Conservation (phyloP, 1,140 invertebrate genomes). For the Proales similis region DNA sequence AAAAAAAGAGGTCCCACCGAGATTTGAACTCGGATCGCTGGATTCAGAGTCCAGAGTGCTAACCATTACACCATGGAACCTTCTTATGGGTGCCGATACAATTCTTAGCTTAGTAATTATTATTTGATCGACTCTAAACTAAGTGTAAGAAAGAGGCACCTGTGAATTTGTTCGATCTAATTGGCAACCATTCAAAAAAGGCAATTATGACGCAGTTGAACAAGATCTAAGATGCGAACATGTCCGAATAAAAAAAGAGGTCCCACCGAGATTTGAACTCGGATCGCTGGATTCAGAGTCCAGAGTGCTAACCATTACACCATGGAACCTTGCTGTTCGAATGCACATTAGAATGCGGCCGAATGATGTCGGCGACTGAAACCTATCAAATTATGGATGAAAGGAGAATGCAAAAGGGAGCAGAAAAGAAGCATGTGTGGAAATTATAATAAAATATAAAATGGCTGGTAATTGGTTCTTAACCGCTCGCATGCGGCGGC, state of each 20-base stretch:
- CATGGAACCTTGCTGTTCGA: not conserved
- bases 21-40: conserved; percentile 38
- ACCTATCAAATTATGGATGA: too few relatives aligned
- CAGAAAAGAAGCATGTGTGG: not conserved
- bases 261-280: conserved; percentile 37
- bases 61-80: conserved; percentile 39
- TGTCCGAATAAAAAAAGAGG: conserved; percentile 1
- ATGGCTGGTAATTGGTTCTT: not conserved
- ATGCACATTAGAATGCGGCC: too few relatives aligned
- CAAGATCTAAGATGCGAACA: not conserved
- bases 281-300: conserved; percentile 38
- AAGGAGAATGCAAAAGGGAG: not conserved
- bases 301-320: conserved; percentile 38
- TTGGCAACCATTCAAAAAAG: not conserved
- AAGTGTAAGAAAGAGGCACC: too few relatives aligned
- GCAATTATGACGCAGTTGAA: not conserved
- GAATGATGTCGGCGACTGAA: too few relatives aligned
- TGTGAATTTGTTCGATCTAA: not conserved
- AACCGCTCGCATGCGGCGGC: not conserved
- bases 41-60: conserved; percentile 39
- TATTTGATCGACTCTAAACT: not conserved
- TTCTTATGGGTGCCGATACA: too few relatives aligned
- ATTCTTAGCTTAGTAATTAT: too few relatives aligned
- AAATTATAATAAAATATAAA: not conserved
- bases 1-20: conserved; percentile 38